Evolutionary conservation across 2,888 invertebrate genomes (phyloP).

Genomic region (Synergus laeviventris): DNA sequence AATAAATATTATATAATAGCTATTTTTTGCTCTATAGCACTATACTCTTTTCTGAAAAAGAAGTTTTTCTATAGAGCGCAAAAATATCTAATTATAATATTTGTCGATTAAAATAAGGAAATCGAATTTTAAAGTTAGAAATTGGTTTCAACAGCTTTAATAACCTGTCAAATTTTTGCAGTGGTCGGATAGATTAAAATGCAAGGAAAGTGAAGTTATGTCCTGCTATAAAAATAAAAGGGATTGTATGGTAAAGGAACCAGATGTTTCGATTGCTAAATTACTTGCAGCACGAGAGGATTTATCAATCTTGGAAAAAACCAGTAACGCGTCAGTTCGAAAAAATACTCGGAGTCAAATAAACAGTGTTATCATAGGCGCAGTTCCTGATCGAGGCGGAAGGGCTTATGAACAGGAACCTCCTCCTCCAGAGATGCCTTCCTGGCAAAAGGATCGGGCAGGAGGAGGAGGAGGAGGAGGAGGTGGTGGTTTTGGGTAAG

Average conservation of each 20-base stretch:
- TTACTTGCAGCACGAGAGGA: conserved; percentile 91
- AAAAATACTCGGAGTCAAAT: conserved; percentile 90
- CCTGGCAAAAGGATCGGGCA: conserved; percentile 87
- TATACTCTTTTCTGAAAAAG: too few species aligned
- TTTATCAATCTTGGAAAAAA: conserved; percentile 93
- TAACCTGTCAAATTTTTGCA: conserved; percentile 72
- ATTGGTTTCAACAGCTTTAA: not conserved
- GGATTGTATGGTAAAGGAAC: conserved; percentile 78
- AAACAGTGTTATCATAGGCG: conserved; percentile 93
- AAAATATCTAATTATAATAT: conserved; percentile 6
- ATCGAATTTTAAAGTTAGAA: too few species aligned
- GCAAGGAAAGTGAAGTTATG: conserved; percentile 84
- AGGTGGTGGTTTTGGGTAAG: conserved; percentile 66
- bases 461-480: conserved; percentile 74
- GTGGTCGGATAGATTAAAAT: conserved; percentile 90
- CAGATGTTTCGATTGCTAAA: conserved; percentile 85
- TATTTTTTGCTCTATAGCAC: too few species aligned
- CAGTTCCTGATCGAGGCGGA: conserved; percentile 96
- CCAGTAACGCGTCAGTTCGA: conserved; percentile 90
- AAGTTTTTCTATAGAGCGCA: too few species aligned
- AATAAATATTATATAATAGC: too few species aligned
- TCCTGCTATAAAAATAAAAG: conserved; percentile 79
- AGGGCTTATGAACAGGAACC: conserved; percentile 93
- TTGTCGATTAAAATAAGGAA: not conserved
- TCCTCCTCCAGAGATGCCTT: conserved; percentile 98